These are phyloP conservation scores for Cremastinae sp. DNA, from an alignment of 2,888 invertebrate species.

Conservation along the genomic window DNA sequence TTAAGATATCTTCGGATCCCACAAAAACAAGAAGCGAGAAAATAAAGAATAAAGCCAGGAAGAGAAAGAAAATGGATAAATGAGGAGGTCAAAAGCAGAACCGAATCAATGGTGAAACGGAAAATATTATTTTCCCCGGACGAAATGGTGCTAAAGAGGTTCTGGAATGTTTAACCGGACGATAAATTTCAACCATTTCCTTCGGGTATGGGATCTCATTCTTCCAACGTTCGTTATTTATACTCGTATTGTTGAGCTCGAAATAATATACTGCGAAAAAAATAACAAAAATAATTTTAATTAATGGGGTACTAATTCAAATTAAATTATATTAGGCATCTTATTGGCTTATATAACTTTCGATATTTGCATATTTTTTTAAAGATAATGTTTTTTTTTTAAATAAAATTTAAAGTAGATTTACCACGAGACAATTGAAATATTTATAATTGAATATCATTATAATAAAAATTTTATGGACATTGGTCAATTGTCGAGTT, in stretches of 20 bases:
- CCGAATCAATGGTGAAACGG: conserved; percentile 48
- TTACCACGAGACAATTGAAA: too few relatives aligned
- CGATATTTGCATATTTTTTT: too few relatives aligned
- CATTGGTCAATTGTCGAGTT: too few relatives aligned
- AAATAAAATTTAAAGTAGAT: too few relatives aligned
- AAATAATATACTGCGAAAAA: not conserved
- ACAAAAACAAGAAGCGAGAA: not conserved
- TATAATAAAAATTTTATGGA: too few relatives aligned
- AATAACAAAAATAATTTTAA: too few relatives aligned
- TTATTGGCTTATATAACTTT: too few relatives aligned
- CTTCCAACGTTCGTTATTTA: not conserved
- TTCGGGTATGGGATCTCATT: conserved; percentile 2
- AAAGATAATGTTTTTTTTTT: too few relatives aligned
- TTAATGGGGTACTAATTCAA: too few relatives aligned
- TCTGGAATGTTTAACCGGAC: conserved; percentile 2
- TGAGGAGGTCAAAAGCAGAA: conserved; percentile 10
- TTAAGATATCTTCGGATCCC: conserved; percentile 29
- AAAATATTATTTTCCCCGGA: conserved; percentile 32
- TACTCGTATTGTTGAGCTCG: not conserved
- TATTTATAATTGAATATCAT: too few relatives aligned
- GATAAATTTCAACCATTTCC: conserved; percentile 15
- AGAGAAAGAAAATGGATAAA: conserved; percentile 25
- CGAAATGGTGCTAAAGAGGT: conserved; percentile 7
- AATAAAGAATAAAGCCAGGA: conserved; percentile 4
- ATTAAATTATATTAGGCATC: too few relatives aligned